Conservation (phyloP, 2,888 invertebrate genomes). For the Molorchus minor region DNA sequence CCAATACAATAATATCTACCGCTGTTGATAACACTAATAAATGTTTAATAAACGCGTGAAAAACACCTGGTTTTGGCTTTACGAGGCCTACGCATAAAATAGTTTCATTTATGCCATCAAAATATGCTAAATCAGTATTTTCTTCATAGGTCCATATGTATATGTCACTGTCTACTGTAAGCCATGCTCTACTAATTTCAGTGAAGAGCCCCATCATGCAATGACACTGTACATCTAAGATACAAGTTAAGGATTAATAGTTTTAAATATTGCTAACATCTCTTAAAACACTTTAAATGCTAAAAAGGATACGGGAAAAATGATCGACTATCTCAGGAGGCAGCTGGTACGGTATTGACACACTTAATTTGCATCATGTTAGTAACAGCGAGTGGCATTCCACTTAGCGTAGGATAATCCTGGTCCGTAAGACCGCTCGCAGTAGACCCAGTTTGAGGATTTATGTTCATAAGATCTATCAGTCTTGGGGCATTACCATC, state of each 20-base stretch:
- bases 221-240: slow-evolving; percentile 90
- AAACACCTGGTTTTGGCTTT: slow-evolving; percentile 87
- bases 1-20: slow-evolving; percentile 89
- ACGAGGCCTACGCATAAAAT: slow-evolving; percentile 93
- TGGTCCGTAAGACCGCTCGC: slow-evolving; percentile 90
- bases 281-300: not conserved
- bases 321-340: slow-evolving; percentile 95
- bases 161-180: slow-evolving; percentile 97
- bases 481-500: slow-evolving; percentile 79
- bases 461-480: slow-evolving; percentile 74
- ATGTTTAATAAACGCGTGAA: slow-evolving; percentile 90
- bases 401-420: slow-evolving; percentile 87
- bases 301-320: slow-evolving; percentile 87
- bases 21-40: slow-evolving; percentile 93
- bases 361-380: slow-evolving; percentile 82
- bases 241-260: slow-evolving; percentile 42
- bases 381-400: slow-evolving; percentile 71
- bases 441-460: slow-evolving; percentile 76
- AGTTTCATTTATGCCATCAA: slow-evolving; percentile 93
- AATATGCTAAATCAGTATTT: slow-evolving; percentile 94
- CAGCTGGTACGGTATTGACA: slow-evolving; percentile 84
- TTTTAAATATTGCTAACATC: slow-evolving; percentile 15
- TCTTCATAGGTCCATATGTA: slow-evolving; percentile 98
- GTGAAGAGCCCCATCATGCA: slow-evolving; percentile 98
- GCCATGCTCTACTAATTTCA: slow-evolving; percentile 95